Evolutionary conservation across 2,888 invertebrate genomes (phyloP).

Genomic region (Dascillus cervinus): DNA sequence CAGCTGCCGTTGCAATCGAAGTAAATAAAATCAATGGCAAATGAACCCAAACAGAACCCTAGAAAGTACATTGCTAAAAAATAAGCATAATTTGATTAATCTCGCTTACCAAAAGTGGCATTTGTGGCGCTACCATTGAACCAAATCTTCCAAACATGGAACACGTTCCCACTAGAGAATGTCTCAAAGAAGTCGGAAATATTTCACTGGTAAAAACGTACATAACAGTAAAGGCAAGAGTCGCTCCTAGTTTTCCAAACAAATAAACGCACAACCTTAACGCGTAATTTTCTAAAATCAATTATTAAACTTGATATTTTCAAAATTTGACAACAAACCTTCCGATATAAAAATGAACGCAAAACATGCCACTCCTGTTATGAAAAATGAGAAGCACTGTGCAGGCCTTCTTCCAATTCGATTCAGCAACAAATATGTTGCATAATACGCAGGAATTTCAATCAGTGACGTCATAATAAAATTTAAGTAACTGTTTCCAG

Average conservation of each 20-base stretch:
- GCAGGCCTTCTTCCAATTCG: constrained; percentile 57
- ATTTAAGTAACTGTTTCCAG: constrained; percentile 69
- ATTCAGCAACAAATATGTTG: constrained; percentile 56
- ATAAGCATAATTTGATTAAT: not conserved
- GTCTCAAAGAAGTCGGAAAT: constrained; percentile 57
- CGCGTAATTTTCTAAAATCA: constrained; percentile 45
- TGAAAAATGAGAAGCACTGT: constrained; percentile 52
- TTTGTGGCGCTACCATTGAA: constrained; percentile 59
- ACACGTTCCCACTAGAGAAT: constrained; percentile 55
- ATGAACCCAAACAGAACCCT: constrained; percentile 38
- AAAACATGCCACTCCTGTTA: constrained; percentile 55
- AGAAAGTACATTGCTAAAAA: not conserved
- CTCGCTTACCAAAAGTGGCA: constrained; percentile 51
- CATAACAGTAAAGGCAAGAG: constrained; percentile 55
- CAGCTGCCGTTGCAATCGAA: constrained; percentile 52
- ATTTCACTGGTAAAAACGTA: constrained; percentile 63
- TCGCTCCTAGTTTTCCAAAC: constrained; percentile 58
- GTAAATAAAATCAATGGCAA: constrained; percentile 61
- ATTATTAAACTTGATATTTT: too few relatives aligned
- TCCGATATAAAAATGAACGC: constrained; percentile 50
- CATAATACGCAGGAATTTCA: constrained; percentile 66
- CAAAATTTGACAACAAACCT: constrained; percentile 41
- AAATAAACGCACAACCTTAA: constrained; percentile 48
- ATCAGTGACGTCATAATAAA: constrained; percentile 61
- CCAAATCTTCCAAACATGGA: constrained; percentile 61